Base-by-base conservation (phyloP, 2,113 vertebrate genomes). In the Catharus minimus region DNA sequence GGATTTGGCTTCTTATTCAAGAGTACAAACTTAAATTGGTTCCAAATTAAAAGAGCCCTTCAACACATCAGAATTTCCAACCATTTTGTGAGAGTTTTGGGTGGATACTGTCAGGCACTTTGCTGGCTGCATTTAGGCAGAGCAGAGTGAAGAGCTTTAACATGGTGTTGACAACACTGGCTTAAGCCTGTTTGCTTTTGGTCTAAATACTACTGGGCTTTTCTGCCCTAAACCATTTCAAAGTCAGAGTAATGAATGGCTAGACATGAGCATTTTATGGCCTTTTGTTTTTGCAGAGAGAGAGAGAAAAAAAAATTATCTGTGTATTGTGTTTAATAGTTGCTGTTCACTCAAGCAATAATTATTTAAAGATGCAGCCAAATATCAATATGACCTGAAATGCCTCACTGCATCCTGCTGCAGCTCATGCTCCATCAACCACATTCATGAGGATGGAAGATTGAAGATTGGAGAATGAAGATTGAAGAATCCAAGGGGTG, bases 301-400 rank as follows among this genome's bases (percentile, higher is more conserved):
- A 92, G 46, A 43, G 7, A 73, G n/a, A 27, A 49, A 46, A 64
- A 74, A 11, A 3, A 19, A 36, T 14, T 12, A 39, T 28, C 47
- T 50, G 36, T 67, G 13, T 23, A 36, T 22, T 78, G 38, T 66
- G 33, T 91, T 76, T 77, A 83, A 79, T 27, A 78, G 94, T 19
- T 81, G 23, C 75, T 94, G 68, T 65, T 64, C 65, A 82, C 46
- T 33, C 82, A 74, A 89, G 84, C 84, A 80, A 26, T 87, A 88
- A 78, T 91, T 94, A 91, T 79, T 82, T 89, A 85, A 93, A 95
- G 90, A 76, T 58, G 77, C 44, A 77, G 79, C 67, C 68, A 86
- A 86, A 95, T 53, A 77, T 55, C 56, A 39, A 8, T 20, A 72
- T 46, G 87, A 88, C 69, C 87, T 68, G 75, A 88, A 92, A 89